Percentiles rank a stretch among this genome's conserved stretches.
Evolutionary conservation across 2,113 vertebrate species (phyloP).

Genomic region (Sminthopsis crassicaudata): DNA sequence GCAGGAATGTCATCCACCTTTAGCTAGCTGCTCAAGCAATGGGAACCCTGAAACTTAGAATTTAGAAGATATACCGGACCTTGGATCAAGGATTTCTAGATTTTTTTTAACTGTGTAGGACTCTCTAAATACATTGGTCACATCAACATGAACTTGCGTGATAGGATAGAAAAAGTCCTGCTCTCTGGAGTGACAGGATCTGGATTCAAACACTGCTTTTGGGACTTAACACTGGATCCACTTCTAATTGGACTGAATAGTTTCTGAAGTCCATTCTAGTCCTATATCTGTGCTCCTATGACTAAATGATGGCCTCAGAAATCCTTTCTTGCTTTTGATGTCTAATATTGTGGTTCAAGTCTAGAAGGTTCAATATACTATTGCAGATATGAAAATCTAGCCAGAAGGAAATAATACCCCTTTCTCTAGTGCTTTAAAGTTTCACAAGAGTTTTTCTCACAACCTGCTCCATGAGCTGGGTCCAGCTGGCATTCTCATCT

Average conservation of each 20-base stretch:
- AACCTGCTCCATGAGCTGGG: not conserved
- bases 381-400: not conserved
- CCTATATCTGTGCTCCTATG: not conserved
- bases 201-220: not conserved
- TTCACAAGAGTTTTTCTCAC: not conserved
- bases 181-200: not conserved
- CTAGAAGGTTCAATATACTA: not conserved
- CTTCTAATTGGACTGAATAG: not conserved
- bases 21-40: not conserved
- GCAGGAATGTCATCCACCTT: not conserved
- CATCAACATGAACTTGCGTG: not conserved
- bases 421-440: not conserved
- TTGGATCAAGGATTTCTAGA: not conserved
- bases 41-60: not conserved
- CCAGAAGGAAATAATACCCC: not conserved
- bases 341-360: not conserved
- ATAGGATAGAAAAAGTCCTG: not conserved
- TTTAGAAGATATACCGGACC: not conserved
- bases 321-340: not conserved
- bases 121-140: not conserved
- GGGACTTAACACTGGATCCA: not conserved
- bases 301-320: not conserved
- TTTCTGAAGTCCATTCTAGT: not conserved
- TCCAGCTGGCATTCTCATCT: not conserved
- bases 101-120: not conserved